A percentile compares a stretch with the other conserved stretches of the same genome.
Conservation (phyloP, 2,888 invertebrate species). For the Petrolisthes manimaculis region DNA sequence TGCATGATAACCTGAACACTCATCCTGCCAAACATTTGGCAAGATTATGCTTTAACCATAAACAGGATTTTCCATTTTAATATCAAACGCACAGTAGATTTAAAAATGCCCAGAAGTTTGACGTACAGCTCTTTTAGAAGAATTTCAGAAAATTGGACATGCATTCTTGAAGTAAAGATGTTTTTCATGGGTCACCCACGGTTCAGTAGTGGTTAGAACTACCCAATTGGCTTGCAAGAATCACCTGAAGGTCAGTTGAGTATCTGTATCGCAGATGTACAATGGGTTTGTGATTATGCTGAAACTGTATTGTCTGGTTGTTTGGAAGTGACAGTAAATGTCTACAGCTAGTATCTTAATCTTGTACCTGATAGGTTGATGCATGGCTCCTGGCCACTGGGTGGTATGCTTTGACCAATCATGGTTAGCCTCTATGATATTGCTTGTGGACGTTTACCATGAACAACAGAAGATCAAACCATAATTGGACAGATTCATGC, state of each 20-base stretch:
- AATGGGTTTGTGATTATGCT: too few relatives aligned
- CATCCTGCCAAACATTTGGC: conserved; percentile 19
- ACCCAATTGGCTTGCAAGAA: conserved; percentile 14
- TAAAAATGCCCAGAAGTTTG: neutral
- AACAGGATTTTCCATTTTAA: neutral
- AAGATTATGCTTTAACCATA: conserved; percentile 19
- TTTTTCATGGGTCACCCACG: conserved; percentile 8
- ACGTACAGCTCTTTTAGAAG: neutral
- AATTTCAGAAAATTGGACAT: conserved; percentile 34
- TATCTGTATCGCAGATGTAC: too few relatives aligned
- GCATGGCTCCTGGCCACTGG: too few relatives aligned
- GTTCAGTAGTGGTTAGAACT: conserved; percentile 16
- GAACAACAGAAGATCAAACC: too few relatives aligned
- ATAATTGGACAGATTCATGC: too few relatives aligned
- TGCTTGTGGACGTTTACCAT: too few relatives aligned
- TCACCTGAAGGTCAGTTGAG: conserved; percentile 21
- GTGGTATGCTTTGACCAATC: too few relatives aligned
- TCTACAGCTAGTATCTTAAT: too few relatives aligned
- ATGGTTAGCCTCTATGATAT: too few relatives aligned
- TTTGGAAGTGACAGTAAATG: too few relatives aligned
- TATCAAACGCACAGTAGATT: conserved; percentile 20
- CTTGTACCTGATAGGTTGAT: too few relatives aligned
- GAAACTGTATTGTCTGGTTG: too few relatives aligned
- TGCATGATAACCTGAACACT: conserved; percentile 47
- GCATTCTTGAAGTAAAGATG: conserved; percentile 28